These are phyloP conservation scores for Peromyscus polionotus DNA, from an alignment of 2,113 vertebrate genomes.

Conservation along the genomic window DNA sequence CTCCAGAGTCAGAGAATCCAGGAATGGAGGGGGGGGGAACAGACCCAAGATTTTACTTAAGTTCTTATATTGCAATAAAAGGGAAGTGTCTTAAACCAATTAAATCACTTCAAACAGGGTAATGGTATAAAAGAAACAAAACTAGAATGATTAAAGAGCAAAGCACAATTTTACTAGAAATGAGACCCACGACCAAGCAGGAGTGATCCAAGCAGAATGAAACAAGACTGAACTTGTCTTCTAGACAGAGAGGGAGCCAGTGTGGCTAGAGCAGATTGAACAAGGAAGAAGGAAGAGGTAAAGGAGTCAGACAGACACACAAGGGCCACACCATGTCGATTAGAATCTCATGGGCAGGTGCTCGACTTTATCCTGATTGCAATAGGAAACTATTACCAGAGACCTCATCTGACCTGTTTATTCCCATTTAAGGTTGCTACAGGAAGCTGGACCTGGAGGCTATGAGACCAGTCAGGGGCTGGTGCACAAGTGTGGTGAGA, in stretches of 20 bases:
- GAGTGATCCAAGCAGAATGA: conserved; percentile 49
- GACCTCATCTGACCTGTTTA: conserved; percentile 40
- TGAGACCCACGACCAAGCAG: conserved; percentile 21
- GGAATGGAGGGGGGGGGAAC: neutral
- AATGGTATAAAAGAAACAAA: neutral
- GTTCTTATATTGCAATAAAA: neutral
- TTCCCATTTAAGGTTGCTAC: neutral
- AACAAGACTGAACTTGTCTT: conserved; percentile 54
- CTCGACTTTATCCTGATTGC: conserved; percentile 25
- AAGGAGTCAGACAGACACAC: conserved; percentile 50
- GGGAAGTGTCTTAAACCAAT: conserved; percentile 47
- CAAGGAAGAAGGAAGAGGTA: conserved; percentile 8
- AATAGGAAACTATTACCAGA: conserved; percentile 15
- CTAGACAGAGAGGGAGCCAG: conserved; percentile 34
- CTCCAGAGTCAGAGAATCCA: conserved; percentile 34
- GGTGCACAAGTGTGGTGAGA: neutral
- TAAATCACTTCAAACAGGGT: conserved; percentile 48
- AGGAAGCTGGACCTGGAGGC: conserved; percentile 31
- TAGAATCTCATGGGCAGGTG: neutral
- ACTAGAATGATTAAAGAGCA: neutral
- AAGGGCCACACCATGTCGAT: neutral
- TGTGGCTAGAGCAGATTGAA: conserved; percentile 9
- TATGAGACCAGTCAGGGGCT: conserved; percentile 32
- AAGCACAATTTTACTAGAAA: conserved; percentile 34
- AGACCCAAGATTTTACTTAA: conserved; percentile 35